phyloP scores from a whole-genome alignment of 2,113 vertebrate species.

The Lepus europaeus region DNA sequence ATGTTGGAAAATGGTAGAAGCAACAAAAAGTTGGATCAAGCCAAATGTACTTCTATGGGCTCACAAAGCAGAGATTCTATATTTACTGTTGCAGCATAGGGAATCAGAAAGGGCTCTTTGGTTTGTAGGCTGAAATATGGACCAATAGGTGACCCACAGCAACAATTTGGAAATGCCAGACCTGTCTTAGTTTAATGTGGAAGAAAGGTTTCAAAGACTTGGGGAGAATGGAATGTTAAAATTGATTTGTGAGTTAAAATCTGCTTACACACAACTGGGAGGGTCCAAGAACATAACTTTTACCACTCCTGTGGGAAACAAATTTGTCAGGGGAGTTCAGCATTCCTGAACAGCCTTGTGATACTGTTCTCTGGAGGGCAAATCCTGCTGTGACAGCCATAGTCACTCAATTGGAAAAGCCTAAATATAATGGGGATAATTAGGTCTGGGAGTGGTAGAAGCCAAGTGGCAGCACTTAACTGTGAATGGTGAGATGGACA shows the following conservation, averaged over 20 bases:
- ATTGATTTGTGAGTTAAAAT: neutral
- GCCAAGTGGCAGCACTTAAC: neutral
- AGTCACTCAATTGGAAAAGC: neutral
- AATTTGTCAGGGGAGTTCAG: neutral
- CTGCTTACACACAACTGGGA: neutral
- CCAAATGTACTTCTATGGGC: neutral
- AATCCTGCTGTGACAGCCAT: neutral
- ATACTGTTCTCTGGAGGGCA: neutral
- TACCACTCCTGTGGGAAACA: neutral
- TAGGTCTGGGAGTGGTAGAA: neutral
- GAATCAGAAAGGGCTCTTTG: neutral
- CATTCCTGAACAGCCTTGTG: neutral
- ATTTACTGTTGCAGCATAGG: neutral
- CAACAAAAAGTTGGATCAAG: neutral
- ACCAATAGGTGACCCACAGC: neutral
- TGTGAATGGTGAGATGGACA: neutral
- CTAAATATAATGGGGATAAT: neutral
- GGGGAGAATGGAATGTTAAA: neutral
- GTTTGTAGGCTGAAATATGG: neutral
- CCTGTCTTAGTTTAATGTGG: neutral
- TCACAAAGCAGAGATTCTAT: neutral
- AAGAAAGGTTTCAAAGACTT: neutral
- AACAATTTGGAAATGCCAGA: neutral
- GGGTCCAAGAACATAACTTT: neutral
- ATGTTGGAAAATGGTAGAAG: neutral